These are phyloP conservation scores for Dasypogon diadema DNA, from an alignment of 2,888 invertebrate species.

Conservation along the genomic window DNA sequence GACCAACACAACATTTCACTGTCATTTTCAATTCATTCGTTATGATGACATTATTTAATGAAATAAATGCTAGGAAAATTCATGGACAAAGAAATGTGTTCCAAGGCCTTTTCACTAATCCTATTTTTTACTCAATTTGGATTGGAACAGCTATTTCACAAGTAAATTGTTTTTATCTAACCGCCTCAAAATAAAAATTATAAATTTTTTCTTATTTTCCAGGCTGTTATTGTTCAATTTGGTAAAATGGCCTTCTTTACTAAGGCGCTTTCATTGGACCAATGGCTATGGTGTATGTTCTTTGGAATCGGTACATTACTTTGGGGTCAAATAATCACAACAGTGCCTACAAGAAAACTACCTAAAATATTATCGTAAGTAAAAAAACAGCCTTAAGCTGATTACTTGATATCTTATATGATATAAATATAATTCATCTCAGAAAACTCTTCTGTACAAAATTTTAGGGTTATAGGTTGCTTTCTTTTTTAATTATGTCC, in stretches of 20 bases:
- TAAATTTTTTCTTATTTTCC: conserved; percentile 61
- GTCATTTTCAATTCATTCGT: conserved; percentile 99
- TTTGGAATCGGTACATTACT: conserved; percentile 96
- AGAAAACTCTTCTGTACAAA: no score
- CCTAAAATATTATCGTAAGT: conserved; percentile 96
- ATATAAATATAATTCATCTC: no score
- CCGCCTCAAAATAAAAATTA: conserved; percentile 2
- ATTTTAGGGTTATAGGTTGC: no score
- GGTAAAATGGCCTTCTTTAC: conserved; percentile 98
- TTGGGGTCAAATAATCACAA: conserved; percentile 98
- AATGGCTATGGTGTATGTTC: conserved; percentile 99
- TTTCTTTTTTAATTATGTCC: no score
- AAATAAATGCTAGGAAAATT: conserved; percentile 99
- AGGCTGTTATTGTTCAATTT: conserved; percentile 96
- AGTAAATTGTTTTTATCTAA: conserved; percentile 71
- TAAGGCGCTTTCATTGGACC: conserved; percentile 89
- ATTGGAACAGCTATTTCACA: conserved; percentile 93
- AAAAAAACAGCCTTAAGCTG: no score
- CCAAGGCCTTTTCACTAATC: conserved; percentile 96
- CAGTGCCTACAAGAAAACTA: conserved; percentile 95
- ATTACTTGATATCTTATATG: no score
- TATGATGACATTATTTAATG: conserved; percentile 99
- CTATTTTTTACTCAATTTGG: conserved; percentile 99
- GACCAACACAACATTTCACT: conserved; percentile 97
- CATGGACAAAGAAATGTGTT: conserved; percentile 99